phyloP scores from a whole-genome alignment of 2,888 invertebrate genomes.

The Steinernema scapterisci region DNA sequence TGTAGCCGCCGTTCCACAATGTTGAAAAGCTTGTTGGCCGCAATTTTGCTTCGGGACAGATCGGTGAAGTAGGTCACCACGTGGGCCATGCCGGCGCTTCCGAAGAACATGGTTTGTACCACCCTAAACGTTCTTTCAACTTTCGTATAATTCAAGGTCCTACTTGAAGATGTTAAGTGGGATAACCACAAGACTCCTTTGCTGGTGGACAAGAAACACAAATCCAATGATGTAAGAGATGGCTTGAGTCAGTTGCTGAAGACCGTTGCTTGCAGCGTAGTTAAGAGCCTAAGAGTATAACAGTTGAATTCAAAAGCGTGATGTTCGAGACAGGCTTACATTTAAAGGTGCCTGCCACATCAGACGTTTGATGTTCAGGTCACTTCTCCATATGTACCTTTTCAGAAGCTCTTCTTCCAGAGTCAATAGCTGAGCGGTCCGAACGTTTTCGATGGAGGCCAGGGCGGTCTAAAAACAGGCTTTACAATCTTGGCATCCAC shows the following conservation, averaged over 20 bases:
- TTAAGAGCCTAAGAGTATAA: not conserved
- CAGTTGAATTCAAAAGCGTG: not conserved
- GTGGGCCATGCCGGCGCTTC: not conserved
- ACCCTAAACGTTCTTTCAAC: not conserved
- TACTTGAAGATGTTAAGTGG: constrained; percentile 14
- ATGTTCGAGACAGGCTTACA: not conserved
- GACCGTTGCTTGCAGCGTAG: not conserved
- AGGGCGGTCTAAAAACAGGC: not conserved
- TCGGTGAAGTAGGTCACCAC: not conserved
- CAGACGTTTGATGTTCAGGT: not conserved
- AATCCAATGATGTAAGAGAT: not conserved
- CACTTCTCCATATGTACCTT: not conserved
- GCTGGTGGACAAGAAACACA: not conserved
- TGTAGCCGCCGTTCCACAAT: not conserved
- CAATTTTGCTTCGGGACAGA: not conserved
- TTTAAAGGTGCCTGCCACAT: not conserved
- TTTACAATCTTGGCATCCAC: no score
- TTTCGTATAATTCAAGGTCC: not conserved
- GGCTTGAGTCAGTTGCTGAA: not conserved
- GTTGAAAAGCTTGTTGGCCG: not conserved
- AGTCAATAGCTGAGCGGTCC: not conserved
- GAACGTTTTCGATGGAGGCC: not conserved
- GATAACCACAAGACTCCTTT: not conserved
- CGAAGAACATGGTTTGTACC: not conserved
- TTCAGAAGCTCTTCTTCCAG: not conserved